These are phyloP conservation scores for Phocides pigmalion DNA, from an alignment of 1,140 invertebrate genomes.

Conservation along the genomic window DNA sequence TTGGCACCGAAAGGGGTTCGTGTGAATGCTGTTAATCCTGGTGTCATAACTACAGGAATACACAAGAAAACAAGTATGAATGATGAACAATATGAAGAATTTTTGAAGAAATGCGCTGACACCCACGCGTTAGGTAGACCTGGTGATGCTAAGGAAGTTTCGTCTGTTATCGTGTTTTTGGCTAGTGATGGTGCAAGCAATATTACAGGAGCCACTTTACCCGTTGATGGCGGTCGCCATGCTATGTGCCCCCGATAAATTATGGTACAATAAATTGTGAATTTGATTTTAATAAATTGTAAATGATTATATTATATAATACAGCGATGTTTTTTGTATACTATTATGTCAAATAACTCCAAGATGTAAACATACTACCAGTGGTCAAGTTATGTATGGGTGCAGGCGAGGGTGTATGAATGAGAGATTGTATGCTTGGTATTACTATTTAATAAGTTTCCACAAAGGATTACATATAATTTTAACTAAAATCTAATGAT, in stretches of 20 bases:
- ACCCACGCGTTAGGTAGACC: slow-evolving; percentile 91
- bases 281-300: slow-evolving; percentile 9
- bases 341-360: too few species aligned
- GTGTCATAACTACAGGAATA: slow-evolving; percentile 89
- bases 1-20: slow-evolving; percentile 88
- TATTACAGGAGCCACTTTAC: slow-evolving; percentile 90
- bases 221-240: slow-evolving; percentile 89
- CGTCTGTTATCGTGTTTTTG: slow-evolving; percentile 90
- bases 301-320: background rate
- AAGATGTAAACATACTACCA: too few species aligned
- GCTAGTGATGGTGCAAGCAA: slow-evolving; percentile 90
- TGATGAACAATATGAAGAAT: slow-evolving; percentile 87
- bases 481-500: too few species aligned
- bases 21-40: slow-evolving; percentile 92
- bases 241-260: slow-evolving; percentile 64
- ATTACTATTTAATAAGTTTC: too few species aligned
- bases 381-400: too few species aligned
- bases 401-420: too few species aligned
- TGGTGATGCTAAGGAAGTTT: slow-evolving; percentile 89
- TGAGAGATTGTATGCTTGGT: too few species aligned
- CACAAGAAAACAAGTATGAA: slow-evolving; percentile 89
- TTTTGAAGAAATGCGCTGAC: slow-evolving; percentile 88
- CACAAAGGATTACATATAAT: too few species aligned
- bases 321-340: too few species aligned
- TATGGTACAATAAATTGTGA: too few species aligned